Base-by-base conservation (phyloP, 2,113 vertebrate species). In the Rattus rattus region DNA sequence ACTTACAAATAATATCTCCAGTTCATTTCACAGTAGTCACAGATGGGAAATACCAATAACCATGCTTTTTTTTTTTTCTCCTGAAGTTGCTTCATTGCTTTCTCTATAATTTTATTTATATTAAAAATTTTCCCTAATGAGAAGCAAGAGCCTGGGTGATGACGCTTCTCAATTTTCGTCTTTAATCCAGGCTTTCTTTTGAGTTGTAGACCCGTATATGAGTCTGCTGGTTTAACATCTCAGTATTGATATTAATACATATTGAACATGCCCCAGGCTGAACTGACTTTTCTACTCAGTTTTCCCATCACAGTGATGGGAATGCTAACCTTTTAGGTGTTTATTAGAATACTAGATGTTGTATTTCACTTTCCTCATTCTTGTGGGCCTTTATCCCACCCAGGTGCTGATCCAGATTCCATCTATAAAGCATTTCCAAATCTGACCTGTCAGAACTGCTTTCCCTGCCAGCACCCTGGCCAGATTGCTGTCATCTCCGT, bases 101-200 rank as follows among this genome's bases (percentile, higher is more conserved):
- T 91, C 56, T 92, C 22, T 75, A 28, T 79, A 20, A 6, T 92
- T 95, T 95, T 85, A 39, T n/a, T 43, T 54, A 13, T 56, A 54
- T 85, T 92, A 90, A 20, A 65, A 67, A 54, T 84, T 92, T 91
- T 80, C 76, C 80, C 7, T 90, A 65, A 67, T 65, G 54, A 59
- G 61, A 93, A 69, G 19, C 59, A 69, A 73, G 54, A 63, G 4
- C 59, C n/a, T 73, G 3, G 49, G 7, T 49, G 43, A 28, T 14
- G 12, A 43, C 56, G 65, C 75, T 11, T 17, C 36, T 36, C 26
- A 43, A 5, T 63, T 88, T 86, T 84, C 90, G 7, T 73, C 43
- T 75, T 30, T 39, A 92, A 33, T 80, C n/a, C 39, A 76, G 59
- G 2, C 84, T 93, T 36, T 70, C 14, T 61, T 20, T 19, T 85